Conservation (phyloP, 2,113 vertebrate species). For the Uria aalge region DNA sequence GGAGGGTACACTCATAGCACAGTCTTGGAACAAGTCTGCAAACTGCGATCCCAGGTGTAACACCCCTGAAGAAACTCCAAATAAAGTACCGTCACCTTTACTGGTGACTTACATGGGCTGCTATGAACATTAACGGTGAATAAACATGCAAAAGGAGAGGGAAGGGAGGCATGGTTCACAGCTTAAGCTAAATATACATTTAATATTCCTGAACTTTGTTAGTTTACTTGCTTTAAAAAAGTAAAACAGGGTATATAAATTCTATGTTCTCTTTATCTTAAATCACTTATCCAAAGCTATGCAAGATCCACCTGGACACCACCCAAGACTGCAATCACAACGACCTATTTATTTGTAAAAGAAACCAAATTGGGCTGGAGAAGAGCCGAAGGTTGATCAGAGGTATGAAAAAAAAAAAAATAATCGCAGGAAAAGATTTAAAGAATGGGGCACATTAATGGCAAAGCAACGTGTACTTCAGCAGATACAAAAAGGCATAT, state of each 20-base stretch:
- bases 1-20: background rate
- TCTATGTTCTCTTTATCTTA: background rate
- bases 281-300: background rate
- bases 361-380: background rate
- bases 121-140: accelerated
- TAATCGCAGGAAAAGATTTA: background rate
- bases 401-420: background rate
- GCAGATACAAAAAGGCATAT: background rate
- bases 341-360: background rate
- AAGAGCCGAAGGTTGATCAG: background rate
- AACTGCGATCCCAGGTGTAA: too few relatives aligned
- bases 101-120: background rate
- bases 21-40: accelerated
- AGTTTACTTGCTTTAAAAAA: background rate
- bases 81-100: too few relatives aligned
- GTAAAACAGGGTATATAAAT: background rate
- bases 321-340: background rate
- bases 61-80: background rate
- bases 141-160: background rate
- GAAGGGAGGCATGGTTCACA: background rate
- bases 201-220: background rate
- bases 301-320: background rate
- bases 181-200: background rate
- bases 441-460: background rate
- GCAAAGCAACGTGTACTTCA: background rate